Evolutionary conservation across 2,888 invertebrate genomes (phyloP).

Genomic region (Minunthozetes semirufus): DNA sequence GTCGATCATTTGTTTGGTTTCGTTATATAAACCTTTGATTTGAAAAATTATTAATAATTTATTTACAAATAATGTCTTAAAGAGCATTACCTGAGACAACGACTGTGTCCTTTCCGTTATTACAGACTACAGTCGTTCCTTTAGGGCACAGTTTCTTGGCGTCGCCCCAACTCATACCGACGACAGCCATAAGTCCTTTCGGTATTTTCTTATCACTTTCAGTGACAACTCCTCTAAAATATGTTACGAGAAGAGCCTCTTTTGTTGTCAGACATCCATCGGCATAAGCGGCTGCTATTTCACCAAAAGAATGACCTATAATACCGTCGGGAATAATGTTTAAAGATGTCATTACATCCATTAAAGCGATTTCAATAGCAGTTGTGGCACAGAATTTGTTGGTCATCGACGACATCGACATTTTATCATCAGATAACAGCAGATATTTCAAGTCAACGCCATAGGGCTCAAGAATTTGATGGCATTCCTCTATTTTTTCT

Average conservation of each 20-base stretch:
- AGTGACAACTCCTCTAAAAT: conserved; percentile 67
- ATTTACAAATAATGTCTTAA: conserved; percentile 59
- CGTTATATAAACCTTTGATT: conserved; percentile 41
- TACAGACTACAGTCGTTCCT: conserved; percentile 79
- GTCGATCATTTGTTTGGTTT: conserved; percentile 63
- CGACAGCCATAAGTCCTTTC: conserved; percentile 75
- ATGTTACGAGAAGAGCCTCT: conserved; percentile 87
- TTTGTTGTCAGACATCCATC: conserved; percentile 90
- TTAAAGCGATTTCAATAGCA: conserved; percentile 88
- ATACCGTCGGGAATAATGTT: conserved; percentile 86
- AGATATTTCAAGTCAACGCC: conserved; percentile 75
- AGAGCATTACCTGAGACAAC: conserved; percentile 64
- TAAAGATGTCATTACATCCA: conserved; percentile 67
- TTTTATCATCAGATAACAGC: conserved; percentile 63
- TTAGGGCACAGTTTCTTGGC: conserved; percentile 64
- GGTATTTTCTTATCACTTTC: neutral
- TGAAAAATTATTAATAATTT: conserved; percentile 20
- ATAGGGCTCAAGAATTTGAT: conserved; percentile 68
- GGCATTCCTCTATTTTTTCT: no score
- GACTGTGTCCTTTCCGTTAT: conserved; percentile 88
- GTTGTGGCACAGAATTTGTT: conserved; percentile 81
- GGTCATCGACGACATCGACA: conserved; percentile 68
- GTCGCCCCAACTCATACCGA: conserved; percentile 82
- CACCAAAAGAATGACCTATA: conserved; percentile 90
- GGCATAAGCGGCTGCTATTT: conserved; percentile 91